Percentiles rank a stretch among this genome's conserved stretches.
Evolutionary conservation across 2,888 invertebrate genomes (phyloP).

Genomic region (Heliconius erato): DNA sequence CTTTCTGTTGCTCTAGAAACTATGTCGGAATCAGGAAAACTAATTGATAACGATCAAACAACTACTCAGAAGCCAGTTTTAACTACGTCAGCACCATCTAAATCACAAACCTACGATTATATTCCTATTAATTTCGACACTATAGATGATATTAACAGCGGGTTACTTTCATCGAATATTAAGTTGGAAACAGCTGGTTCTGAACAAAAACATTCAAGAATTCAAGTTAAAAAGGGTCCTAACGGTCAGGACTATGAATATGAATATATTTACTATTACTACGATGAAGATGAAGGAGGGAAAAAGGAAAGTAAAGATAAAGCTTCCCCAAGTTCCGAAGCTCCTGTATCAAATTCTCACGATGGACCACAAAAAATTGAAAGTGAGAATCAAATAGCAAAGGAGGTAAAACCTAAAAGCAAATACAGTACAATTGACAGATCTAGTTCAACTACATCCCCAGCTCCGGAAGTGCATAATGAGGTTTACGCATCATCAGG

Average conservation of each 20-base stretch:
- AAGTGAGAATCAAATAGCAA: constrained; percentile 75
- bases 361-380: constrained; percentile 86
- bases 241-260: constrained; percentile 97
- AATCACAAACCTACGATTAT: constrained; percentile 75
- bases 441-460: constrained; percentile 68
- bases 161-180: constrained; percentile 81
- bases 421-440: constrained; percentile 86
- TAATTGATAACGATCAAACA: constrained; percentile 71
- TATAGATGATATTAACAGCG: constrained; percentile 82
- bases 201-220: constrained; percentile 89
- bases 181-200: constrained; percentile 88
- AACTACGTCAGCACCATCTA: constrained; percentile 80
- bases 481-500: constrained; percentile 86
- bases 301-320: constrained; percentile 74
- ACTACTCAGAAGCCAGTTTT: constrained; percentile 86
- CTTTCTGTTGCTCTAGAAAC: constrained; percentile 79
- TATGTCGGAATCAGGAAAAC: constrained; percentile 81
- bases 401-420: constrained; percentile 80
- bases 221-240: constrained; percentile 94
- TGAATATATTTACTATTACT: constrained; percentile 96
- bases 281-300: constrained; percentile 91
- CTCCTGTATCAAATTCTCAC: constrained; percentile 83
- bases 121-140: constrained; percentile 82
- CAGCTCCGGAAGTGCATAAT: constrained; percentile 87
- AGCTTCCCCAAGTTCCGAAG: constrained; percentile 58